A percentile compares a stretch with the other conserved stretches of the same genome.
Conservation (phyloP, 2,113 vertebrate species). For the Odontesthes bonariensis region DNA sequence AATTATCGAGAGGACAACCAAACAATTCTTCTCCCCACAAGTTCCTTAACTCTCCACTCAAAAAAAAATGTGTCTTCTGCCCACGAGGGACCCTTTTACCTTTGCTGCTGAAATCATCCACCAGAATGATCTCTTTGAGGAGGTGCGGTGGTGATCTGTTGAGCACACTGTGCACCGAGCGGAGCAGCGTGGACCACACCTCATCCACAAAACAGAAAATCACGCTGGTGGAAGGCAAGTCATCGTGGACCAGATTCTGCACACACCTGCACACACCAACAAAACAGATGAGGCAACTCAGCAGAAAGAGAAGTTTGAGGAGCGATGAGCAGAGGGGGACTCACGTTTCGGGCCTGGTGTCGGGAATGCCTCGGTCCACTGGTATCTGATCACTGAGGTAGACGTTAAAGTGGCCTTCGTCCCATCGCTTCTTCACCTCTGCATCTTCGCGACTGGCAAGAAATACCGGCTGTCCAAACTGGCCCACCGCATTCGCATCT, state of each 20-base stretch:
- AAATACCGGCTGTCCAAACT: slow-evolving; percentile 87
- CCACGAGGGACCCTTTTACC: slow-evolving; percentile 73
- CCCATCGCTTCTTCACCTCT: slow-evolving; percentile 89
- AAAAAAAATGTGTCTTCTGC: too few species aligned
- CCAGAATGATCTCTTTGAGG: slow-evolving; percentile 91
- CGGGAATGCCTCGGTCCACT: slow-evolving; percentile 89
- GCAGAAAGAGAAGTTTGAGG: neutral
- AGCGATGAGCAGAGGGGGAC: slow-evolving; percentile 38
- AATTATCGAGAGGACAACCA: neutral
- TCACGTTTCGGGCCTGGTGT: slow-evolving; percentile 94
- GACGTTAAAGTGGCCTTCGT: slow-evolving; percentile 96
- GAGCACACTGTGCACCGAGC: slow-evolving; percentile 95
- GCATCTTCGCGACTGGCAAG: slow-evolving; percentile 83
- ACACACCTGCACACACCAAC: slow-evolving; percentile 84
- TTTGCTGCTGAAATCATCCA: slow-evolving; percentile 96
- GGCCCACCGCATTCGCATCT: slow-evolving; percentile 86
- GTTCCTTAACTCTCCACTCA: too few species aligned
- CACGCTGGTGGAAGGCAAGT: slow-evolving; percentile 90
- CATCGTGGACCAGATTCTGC: slow-evolving; percentile 84
- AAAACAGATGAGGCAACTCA: neutral
- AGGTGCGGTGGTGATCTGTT: slow-evolving; percentile 91
- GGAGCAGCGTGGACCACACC: slow-evolving; percentile 96
- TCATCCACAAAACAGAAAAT: slow-evolving; percentile 99
- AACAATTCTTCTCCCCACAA: too few species aligned
- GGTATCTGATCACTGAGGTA: slow-evolving; percentile 96